Conservation (phyloP, 2,888 invertebrate species). For the Agrotis clavis region DNA sequence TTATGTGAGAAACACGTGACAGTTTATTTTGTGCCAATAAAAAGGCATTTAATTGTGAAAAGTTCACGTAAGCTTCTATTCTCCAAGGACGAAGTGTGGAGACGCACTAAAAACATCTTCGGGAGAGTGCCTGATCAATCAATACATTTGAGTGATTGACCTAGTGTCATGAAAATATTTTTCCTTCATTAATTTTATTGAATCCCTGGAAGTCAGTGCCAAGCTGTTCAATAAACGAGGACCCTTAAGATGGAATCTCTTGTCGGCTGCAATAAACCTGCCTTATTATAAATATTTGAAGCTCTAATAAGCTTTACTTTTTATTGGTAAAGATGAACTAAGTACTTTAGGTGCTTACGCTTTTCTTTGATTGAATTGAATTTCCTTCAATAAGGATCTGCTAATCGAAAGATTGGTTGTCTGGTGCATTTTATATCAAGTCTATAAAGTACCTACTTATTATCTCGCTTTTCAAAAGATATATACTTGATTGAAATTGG, state of each 20-base stretch:
- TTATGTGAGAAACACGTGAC: conserved; percentile 66
- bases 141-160: conserved; percentile 57
- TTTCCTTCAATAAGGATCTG: background rate
- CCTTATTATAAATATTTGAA: conserved; percentile 30
- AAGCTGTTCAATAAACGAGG: conserved; percentile 45
- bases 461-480: background rate
- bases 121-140: conserved; percentile 48
- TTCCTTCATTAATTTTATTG: conserved; percentile 54
- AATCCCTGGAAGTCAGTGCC: conserved; percentile 48
- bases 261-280: conserved; percentile 36
- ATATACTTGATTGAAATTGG: background rate
- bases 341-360: background rate
- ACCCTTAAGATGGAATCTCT: conserved; percentile 19
- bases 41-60: conserved; percentile 37
- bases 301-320: background rate
- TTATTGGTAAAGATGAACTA: conserved; percentile 20
- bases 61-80: conserved; percentile 41
- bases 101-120: conserved; percentile 35
- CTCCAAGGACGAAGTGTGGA: conserved; percentile 19
- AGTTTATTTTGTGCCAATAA: conserved; percentile 56
- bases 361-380: background rate
- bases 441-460: background rate
- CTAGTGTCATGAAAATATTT: conserved; percentile 45
- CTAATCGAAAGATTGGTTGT: background rate
- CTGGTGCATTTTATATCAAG: background rate